These are phyloP conservation scores for Bimastos eiseni DNA, from an alignment of 2,888 invertebrate genomes.

Conservation along the genomic window DNA sequence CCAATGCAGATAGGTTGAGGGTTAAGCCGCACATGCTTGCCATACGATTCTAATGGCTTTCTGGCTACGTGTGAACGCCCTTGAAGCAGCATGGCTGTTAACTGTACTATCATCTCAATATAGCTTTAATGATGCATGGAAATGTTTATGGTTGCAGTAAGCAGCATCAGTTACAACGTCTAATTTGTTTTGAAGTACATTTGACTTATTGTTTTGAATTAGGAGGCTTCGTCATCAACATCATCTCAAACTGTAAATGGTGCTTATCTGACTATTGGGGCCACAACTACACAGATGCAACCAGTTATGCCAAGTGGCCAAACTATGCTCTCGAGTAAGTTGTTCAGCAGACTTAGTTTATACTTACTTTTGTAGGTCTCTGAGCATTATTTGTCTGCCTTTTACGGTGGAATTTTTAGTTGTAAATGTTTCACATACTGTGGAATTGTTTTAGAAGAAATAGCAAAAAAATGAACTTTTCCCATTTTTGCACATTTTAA, in stretches of 20 bases:
- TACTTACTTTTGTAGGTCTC: neutral
- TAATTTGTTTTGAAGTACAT: neutral
- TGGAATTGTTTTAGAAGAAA: too few species aligned
- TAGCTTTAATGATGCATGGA: neutral
- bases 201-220: neutral
- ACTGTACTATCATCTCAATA: neutral
- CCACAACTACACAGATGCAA: constrained; percentile 13
- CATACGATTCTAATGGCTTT: too few species aligned
- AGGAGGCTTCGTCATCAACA: neutral
- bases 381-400: too few species aligned
- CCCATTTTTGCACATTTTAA: too few species aligned
- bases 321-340: constrained; percentile 24
- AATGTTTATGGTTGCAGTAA: neutral
- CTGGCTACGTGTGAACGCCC: too few species aligned
- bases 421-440: too few species aligned
- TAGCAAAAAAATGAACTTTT: too few species aligned
- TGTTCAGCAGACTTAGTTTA: neutral
- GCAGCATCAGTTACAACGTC: neutral
- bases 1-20: too few species aligned
- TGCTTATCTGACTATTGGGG: neutral
- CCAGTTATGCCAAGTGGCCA: constrained; percentile 26
- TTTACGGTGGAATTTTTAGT: too few species aligned
- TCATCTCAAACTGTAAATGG: neutral
- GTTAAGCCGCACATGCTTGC: too few species aligned
- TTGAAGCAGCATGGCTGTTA: too few species aligned